phyloP scores from a whole-genome alignment of 1,140 invertebrate species.

The Bombus superbus region DNA sequence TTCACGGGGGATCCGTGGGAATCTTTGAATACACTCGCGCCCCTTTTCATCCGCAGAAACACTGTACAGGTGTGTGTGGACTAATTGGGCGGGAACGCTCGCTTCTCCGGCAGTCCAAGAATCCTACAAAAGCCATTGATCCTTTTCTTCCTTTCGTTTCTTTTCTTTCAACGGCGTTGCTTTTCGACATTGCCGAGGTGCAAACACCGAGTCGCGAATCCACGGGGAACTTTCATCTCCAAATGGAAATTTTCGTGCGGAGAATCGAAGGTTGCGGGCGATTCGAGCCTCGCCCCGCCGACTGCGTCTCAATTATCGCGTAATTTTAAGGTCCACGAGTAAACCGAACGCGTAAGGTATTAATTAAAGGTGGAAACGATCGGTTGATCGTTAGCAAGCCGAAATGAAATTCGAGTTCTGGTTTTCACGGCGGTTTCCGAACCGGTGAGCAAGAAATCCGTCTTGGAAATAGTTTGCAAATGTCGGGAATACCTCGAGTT shows the following conservation, averaged over 20 bases:
- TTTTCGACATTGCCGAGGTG: too few relatives aligned
- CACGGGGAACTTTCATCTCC: neutral
- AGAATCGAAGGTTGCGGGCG: too few relatives aligned
- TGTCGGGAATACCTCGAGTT: slow-evolving; percentile 71
- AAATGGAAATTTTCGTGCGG: neutral
- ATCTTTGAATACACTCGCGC: slow-evolving; percentile 16
- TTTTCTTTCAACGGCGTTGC: neutral
- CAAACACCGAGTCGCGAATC: neutral
- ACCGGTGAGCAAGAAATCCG: slow-evolving; percentile 32
- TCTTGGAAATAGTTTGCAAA: slow-evolving; percentile 75
- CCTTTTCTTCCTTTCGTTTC: neutral
- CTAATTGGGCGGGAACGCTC: slow-evolving; percentile 30
- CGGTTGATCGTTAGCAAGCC: slow-evolving; percentile 26
- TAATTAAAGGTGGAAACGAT: slow-evolving; percentile 31
- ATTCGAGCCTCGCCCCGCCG: neutral
- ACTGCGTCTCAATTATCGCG: slow-evolving; percentile 6
- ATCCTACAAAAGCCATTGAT: neutral
- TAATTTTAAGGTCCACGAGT: neutral
- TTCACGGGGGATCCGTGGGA: slow-evolving; percentile 5
- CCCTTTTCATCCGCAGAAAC: slow-evolving; percentile 15
- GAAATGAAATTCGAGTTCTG: slow-evolving; percentile 5
- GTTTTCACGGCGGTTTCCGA: neutral
- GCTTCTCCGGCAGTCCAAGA: neutral
- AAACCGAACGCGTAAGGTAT: slow-evolving; percentile 11
- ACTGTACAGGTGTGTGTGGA: neutral